Evolutionary conservation across 2,888 invertebrate species (phyloP), one percentile per base, ranked within the genome.

Genomic region (Phyllotreta cruciferae): DNA sequence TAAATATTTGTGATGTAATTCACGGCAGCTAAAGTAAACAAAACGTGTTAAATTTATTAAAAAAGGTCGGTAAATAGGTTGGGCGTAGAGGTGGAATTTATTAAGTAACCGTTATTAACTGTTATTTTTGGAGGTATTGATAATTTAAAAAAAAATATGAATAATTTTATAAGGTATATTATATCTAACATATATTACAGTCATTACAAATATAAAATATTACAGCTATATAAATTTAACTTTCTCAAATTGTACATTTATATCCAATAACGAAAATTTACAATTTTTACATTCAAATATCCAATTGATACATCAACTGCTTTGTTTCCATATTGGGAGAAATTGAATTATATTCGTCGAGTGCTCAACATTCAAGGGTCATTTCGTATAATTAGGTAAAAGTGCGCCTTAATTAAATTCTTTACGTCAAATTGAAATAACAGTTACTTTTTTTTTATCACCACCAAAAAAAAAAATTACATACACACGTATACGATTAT

Each of bases 191-290:
- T 63, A 63, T 68, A 65, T 57, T 68, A 67, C 67, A 67, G 53
- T 66, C 49, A 67, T 63, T 69, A 67, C 67, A 69, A 69, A 69
- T 69, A 69, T 69, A 69, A 69, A 69, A 69, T 69, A 67, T 68
- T 67, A 62, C 64, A 64, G 54, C 62, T 61, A 62, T 67, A 57
- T 53, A 24, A 24, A 37, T 52, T 57, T 66, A 69, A 64, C 67
- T 62, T 67, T 66, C 55, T 67, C 62, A 24, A 68, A 67, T 66
- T 62, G 60, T 67, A 69, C 67, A 67, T 60, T 60, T 62, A 24
- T 24, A 67, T 66, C 44, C 49, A 44, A 50, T 39, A 66, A 66
- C 67, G 56, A 53, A 68, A 66, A 66, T 68, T 64, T 68, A 66
- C 67, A 68, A 60, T 68, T 68, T 66, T 63, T 68, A 68, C 66